Base-by-base conservation (phyloP, 2,888 invertebrate genomes). In the Amphipyra tragopoginis region DNA sequence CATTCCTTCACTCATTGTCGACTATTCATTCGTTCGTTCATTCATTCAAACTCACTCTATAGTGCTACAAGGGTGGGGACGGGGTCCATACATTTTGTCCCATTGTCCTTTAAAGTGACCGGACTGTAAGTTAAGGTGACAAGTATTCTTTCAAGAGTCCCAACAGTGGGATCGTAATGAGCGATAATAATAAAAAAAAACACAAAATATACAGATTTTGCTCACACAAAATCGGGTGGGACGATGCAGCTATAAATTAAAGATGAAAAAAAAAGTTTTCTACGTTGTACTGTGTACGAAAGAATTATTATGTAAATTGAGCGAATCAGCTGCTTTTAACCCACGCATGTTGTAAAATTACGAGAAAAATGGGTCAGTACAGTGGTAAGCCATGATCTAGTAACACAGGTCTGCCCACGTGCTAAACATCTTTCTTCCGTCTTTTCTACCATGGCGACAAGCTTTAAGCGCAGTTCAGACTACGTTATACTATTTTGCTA, bases 341-440 rank as follows among this genome's bases (percentile, higher is more conserved):
- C 76, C 66, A 72, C 79, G 56, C 72, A 10, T 15, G 50, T 36
- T 58, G 56, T 69, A 65, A 76, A 72, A 62, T 68, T 55, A 50
- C 50, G n/a, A 63, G 44, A 62, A 56, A 79, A 69, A 66, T 72
- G 47, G 77, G 73, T 69, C 62, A 75, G 49, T 64, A 45, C 14
- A 50, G 51, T 53, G 47, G 29, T n/a, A 50, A 65, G 43, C 77
- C 58, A 49, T 79, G 79, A 63, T 61, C 72, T 59, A 65, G 53
- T 66, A 53, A 75, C 79, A 76, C 38, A 48, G 55, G 52, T 65
- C 76, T 58, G n/a, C 64, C 72, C 65, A 72, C 71, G 48, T 60
- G 40, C 13, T 52, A 42, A 39, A 40, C 5, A 13, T 13, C 1
- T 7, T 44, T 21, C 15, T 49, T 14, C 13, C 13, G 13, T 38